phyloP scores from a whole-genome alignment of 1,140 invertebrate species.

The Adelges cooleyi region DNA sequence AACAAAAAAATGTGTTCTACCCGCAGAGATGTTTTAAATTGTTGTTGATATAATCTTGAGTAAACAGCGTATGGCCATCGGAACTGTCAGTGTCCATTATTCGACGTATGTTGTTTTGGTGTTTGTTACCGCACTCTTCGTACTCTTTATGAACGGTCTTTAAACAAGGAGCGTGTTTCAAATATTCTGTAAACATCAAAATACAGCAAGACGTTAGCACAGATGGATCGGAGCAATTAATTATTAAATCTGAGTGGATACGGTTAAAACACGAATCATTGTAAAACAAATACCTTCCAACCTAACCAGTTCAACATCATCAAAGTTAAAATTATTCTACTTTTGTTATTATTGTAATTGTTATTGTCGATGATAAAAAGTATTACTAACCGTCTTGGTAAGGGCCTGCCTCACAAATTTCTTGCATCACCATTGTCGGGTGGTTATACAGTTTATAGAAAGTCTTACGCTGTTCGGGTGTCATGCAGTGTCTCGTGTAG shows the following conservation, averaged over 20 bases:
- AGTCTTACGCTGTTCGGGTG: neutral
- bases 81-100: neutral
- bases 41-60: neutral
- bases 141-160: neutral
- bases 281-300: no score
- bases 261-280: no score
- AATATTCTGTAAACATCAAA: neutral
- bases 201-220: no score
- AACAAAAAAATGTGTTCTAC: neutral
- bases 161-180: constrained; percentile 1
- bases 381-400: neutral
- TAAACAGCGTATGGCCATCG: neutral
- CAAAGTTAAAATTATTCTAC: no score
- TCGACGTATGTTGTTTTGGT: neutral
- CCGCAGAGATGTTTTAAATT: constrained; percentile 1
- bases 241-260: no score
- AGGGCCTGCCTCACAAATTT: neutral
- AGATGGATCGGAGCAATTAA: no score
- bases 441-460: constrained; percentile 2
- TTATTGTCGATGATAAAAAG: no score
- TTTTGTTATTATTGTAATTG: no score
- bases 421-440: constrained; percentile 6
- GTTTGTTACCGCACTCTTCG: neutral
- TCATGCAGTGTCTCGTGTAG: neutral
- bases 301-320: no score